Base-by-base conservation (phyloP, 2,797 vertebrate genomes). In the Paguma larvata region DNA sequence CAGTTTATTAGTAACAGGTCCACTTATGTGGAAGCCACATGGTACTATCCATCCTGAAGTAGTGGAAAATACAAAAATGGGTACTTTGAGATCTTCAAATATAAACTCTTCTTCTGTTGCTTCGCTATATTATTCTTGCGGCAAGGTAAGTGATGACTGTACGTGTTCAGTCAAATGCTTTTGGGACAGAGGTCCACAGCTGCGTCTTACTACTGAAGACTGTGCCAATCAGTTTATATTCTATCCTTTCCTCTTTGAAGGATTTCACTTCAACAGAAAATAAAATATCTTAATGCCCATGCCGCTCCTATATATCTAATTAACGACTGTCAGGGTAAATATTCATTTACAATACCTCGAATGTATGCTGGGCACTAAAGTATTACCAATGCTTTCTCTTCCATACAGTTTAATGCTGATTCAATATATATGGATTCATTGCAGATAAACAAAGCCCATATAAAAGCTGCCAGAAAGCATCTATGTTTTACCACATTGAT, bases 1-100 rank as follows among this genome's bases (percentile, higher is more conserved):
- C 72, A 68, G 53, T 92, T 98, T 98, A 98, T 90, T 97, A 97
- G 91, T 93, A 98, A 95, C 82, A 97, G 90, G 86, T 89, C 70
- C 48, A 56, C 51, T 94, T 97, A 94, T 41, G 91, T 87, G 79
- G 97, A 96, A 96, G 51, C 79, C 82, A 68, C 44, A 80, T 98
- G 97, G 82, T 96, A 96, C 97, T 51, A 91, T 86, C 68, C 53
- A 96, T 2, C 1, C 46, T 65, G n/a, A 59, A 92, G 78, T 41
- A 80, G 34, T 21, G 92, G 65, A 91, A 96, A 96, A 95, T 41
- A 97, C 16, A 80, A 95, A 95, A 94, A 91, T 51, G 27, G 27
- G 23, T 95, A 97, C 3, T 95, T 67, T 12, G 23, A 95, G 13
- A 84, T 87, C 95, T 97, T 95, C 85, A 98, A 94, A 86, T 38